phyloP scores from a whole-genome alignment of 1,140 invertebrate genomes.

The Aethina tumida region DNA sequence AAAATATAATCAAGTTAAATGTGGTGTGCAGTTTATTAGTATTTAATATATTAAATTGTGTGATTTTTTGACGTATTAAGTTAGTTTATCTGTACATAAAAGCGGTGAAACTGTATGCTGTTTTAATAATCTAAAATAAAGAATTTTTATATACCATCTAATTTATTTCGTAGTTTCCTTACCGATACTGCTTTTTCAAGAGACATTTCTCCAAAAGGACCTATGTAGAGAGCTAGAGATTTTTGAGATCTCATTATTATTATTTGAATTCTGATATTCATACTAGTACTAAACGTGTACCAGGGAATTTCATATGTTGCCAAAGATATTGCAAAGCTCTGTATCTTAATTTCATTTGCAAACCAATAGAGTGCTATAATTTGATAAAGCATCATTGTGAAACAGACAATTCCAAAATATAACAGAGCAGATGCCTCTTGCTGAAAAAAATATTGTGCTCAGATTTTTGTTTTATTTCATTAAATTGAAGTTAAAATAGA shows the following conservation, averaged over 20 bases:
- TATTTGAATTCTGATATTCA: background rate
- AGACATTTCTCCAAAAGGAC: slow-evolving; percentile 2
- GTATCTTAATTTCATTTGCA: too few relatives aligned
- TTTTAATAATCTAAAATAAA: slow-evolving; percentile 1
- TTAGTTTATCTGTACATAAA: slow-evolving; percentile 4
- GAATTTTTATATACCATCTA: background rate
- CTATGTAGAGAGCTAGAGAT: background rate
- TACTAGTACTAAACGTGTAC: background rate
- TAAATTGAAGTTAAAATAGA: background rate
- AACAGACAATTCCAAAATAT: too few relatives aligned
- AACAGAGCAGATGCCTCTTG: too few relatives aligned
- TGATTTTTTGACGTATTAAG: too few relatives aligned
- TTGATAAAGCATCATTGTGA: too few relatives aligned
- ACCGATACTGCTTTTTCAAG: background rate
- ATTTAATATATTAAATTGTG: too few relatives aligned
- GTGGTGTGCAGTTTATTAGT: too few relatives aligned
- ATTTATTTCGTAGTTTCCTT: background rate
- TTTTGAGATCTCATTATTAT: background rate
- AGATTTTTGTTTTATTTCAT: too few relatives aligned
- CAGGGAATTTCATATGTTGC: background rate
- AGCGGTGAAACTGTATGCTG: background rate
- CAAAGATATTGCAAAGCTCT: background rate
- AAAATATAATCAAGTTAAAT: too few relatives aligned
- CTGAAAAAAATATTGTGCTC: too few relatives aligned
- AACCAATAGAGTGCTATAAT: too few relatives aligned